Conservation (phyloP, 2,888 invertebrate genomes). For the Phengaris arion region DNA sequence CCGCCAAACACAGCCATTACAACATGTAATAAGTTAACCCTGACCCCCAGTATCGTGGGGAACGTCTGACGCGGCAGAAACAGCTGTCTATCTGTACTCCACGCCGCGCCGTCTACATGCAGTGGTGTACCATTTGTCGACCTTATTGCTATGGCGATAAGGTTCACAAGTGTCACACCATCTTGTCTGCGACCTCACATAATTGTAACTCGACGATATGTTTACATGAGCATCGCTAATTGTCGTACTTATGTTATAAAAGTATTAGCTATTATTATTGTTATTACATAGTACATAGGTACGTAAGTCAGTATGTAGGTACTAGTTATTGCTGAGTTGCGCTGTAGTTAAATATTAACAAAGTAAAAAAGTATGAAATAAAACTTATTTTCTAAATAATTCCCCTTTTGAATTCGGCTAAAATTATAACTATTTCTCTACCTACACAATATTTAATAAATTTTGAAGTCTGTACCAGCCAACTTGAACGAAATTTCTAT, state of each 20-base stretch:
- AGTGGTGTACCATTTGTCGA: neutral
- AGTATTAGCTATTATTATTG: neutral
- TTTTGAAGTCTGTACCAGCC: no score
- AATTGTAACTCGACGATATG: constrained; percentile 3
- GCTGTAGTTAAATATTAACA: neutral
- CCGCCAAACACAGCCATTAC: neutral
- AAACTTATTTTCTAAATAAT: no score
- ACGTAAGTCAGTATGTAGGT: neutral
- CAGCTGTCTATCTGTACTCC: constrained; percentile 8
- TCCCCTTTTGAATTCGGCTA: no score
- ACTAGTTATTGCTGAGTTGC: neutral
- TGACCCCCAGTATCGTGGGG: constrained; percentile 7
- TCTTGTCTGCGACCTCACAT: neutral
- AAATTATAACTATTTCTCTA: no score
- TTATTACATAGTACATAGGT: neutral
- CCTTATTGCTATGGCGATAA: neutral
- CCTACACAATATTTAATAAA: no score
- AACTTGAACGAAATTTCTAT: no score
- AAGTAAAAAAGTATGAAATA: no score
- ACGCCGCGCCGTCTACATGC: neutral
- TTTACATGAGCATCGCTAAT: constrained; percentile 12
- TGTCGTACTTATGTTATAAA: neutral
- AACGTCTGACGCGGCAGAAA: constrained; percentile 3
- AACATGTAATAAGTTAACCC: neutral
- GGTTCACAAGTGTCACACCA: neutral